Evolutionary conservation across 2,888 invertebrate genomes (phyloP).

Genomic region (Drosophila prostipennis): DNA sequence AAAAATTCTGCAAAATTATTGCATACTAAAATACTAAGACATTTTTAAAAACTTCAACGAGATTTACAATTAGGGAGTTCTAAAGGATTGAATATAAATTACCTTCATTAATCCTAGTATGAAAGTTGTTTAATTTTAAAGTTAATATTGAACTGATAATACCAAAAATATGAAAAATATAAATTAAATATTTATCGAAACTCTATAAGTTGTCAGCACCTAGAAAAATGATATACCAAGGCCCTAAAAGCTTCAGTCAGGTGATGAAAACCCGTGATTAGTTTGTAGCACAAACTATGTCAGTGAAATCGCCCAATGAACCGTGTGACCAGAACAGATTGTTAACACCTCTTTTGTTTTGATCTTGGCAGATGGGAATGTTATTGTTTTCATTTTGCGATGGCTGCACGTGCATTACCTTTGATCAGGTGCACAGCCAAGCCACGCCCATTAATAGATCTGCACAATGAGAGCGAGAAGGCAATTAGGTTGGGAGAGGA

Average conservation of each 20-base stretch:
- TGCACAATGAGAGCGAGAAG: conserved; percentile 7
- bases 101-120: too few relatives aligned
- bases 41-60: too few relatives aligned
- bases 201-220: too few relatives aligned
- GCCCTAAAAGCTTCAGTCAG: neutral
- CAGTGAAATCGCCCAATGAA: conserved; percentile 4
- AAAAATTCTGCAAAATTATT: neutral
- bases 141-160: too few relatives aligned
- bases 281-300: neutral
- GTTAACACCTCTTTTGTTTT: conserved; percentile 14
- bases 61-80: too few relatives aligned
- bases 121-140: too few relatives aligned
- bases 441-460: conserved; percentile 29
- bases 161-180: too few relatives aligned
- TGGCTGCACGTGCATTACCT: conserved; percentile 33
- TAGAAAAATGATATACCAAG: too few relatives aligned
- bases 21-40: too few relatives aligned
- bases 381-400: conserved; percentile 35
- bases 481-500: neutral
- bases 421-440: conserved; percentile 33
- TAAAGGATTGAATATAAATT: too few relatives aligned
- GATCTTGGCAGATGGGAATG: conserved; percentile 34
- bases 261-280: conserved; percentile 26
- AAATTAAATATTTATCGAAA: too few relatives aligned
- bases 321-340: conserved; percentile 23